Evolutionary conservation across 2,113 vertebrate genomes (phyloP).

Genomic region (Sphyrna mokarran): DNA sequence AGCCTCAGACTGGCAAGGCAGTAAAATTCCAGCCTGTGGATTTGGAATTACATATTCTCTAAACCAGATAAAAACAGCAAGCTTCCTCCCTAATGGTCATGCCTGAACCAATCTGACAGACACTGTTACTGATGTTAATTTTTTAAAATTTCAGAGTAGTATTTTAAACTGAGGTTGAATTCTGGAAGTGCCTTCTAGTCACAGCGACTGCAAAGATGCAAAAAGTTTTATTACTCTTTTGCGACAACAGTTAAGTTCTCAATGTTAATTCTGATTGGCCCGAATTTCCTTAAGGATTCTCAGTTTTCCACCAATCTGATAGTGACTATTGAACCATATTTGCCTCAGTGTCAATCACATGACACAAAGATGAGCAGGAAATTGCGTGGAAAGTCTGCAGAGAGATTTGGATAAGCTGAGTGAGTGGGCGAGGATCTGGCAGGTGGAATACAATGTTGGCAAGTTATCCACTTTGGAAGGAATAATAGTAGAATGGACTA

Average conservation of each 20-base stretch:
- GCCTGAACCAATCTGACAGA: not conserved
- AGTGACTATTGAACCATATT: not conserved
- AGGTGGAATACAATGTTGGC: too few relatives aligned
- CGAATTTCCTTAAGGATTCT: not conserved
- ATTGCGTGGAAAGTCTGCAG: too few relatives aligned
- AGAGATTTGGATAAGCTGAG: too few relatives aligned
- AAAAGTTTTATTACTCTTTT: not conserved
- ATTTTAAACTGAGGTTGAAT: not conserved
- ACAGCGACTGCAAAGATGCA: not conserved
- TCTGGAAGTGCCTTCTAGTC: not conserved
- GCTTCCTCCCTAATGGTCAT: not conserved
- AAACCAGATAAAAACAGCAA: not conserved
- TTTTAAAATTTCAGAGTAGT: not conserved
- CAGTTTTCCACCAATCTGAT: not conserved
- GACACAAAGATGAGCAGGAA: too few relatives aligned
- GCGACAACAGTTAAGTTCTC: not conserved
- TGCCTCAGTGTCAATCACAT: not conserved
- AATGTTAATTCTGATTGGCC: not conserved
- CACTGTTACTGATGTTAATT: not conserved
- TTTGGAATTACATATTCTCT: too few relatives aligned
- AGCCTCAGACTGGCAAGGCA: too few relatives aligned
- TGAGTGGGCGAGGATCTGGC: too few relatives aligned
- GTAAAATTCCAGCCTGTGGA: too few relatives aligned
- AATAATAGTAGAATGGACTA: too few relatives aligned
- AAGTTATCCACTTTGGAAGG: too few relatives aligned